Evolutionary conservation across 2,888 invertebrate genomes (phyloP).

Genomic region (Drosophila kokeensis): DNA sequence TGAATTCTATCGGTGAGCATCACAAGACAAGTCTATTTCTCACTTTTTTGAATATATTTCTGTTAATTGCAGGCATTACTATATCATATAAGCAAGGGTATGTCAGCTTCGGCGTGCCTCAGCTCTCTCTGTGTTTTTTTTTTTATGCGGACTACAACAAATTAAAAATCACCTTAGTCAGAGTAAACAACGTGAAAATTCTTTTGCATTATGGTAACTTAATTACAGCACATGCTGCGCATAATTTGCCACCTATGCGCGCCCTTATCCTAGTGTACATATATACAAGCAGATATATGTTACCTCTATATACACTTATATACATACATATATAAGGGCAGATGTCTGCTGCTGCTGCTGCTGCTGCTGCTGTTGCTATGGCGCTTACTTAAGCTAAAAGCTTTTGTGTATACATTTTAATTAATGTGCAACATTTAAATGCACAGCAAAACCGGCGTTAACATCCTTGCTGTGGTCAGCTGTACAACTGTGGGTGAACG

Average conservation of each 20-base stretch:
- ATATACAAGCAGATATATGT: conserved; percentile 16
- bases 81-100: not conserved
- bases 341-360: conserved; percentile 31
- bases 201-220: conserved; percentile 54
- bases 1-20: too few relatives aligned
- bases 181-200: conserved; percentile 6
- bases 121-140: not conserved
- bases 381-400: conserved; percentile 80
- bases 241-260: conserved; percentile 64
- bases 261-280: conserved; percentile 53
- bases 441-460: conserved; percentile 65
- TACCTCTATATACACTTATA: not conserved
- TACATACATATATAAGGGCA: conserved; percentile 11
- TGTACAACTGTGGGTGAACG: not conserved
- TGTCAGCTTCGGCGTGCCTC: not conserved
- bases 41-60: not conserved
- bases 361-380: conserved; percentile 11
- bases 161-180: not conserved
- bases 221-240: conserved; percentile 56
- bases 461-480: conserved; percentile 48
- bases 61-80: not conserved
- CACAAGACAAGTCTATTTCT: not conserved
- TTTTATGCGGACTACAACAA: not conserved
- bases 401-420: conserved; percentile 80
- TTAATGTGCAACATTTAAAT: conserved; percentile 81